Evolutionary conservation across 1,140 invertebrate genomes (phyloP), one percentile per base, ranked within the genome.

Genomic region (Diabrotica virgifera): DNA sequence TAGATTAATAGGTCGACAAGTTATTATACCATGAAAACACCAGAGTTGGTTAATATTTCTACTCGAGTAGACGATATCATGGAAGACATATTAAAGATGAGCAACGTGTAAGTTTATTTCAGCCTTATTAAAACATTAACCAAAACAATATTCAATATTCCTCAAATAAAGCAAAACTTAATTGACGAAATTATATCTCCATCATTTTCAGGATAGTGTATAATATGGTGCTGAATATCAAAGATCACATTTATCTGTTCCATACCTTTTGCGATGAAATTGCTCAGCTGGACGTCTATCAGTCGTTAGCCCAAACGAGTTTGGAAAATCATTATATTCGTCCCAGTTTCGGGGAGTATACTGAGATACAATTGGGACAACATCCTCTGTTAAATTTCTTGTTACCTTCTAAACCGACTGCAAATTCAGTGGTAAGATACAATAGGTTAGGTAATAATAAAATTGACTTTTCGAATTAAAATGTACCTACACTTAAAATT

Each of bases 221-320:
- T 52, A 76, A 85, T 36, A 73, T 89, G 36, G 72, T 89, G 0
- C 81, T 83, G 61, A 82, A 85, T 55, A 79, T 95, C 6, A 82
- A 87, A 63, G 81, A 87, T 54, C 82, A 90, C 58, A 88, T 94
- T 72, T 81, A 85, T 0, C 88, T 87, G 69, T 81, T 96, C 6
- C 94, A 95, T 78, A 87, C 88, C 72, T 76, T 96, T 13, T 90
- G 89, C 64, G 92, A 94, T 70, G 84, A 89, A 62, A 84, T 96
- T 53, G 86, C 91, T 11, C 87, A 90, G 70, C 71, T 96, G 37
- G 95, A 97, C 74, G 81, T 96, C 59, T 74, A 95, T 4, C 75
- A 89, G 9, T 88, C 89, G 1, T 83, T 96, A 63, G 88, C 93
- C 36, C 83, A 88, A 77, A 85, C 88, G 54, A 86, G 86, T 76